phyloP scores from a whole-genome alignment of 2,797 vertebrate genomes.

The Hoplostethus mediterraneus region DNA sequence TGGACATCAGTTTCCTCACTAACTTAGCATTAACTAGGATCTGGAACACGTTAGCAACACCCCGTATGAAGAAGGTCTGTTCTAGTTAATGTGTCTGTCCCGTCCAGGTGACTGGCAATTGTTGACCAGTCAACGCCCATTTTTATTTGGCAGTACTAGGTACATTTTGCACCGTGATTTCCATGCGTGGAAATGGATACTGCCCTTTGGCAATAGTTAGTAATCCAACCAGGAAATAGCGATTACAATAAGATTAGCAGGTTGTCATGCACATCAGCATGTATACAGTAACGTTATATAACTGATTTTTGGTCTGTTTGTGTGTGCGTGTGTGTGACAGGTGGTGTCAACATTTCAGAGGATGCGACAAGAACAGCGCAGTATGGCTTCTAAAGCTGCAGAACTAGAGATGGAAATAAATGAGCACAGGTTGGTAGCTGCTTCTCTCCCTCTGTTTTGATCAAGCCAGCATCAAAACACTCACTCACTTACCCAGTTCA shows the following conservation, averaged over 20 bases:
- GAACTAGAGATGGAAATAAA: constrained; percentile 95
- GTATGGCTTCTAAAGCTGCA: constrained; percentile 91
- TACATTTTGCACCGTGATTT: not conserved
- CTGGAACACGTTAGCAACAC: rapidly evolving
- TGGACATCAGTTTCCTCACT: rapidly evolving
- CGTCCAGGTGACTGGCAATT: not conserved
- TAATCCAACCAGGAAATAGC: too few species aligned
- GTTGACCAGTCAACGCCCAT: not conserved
- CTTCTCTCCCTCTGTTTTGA: not conserved
- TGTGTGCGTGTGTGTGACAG: constrained; percentile 67
- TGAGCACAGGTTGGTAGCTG: constrained; percentile 88
- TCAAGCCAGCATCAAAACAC: too few species aligned
- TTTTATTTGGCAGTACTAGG: not conserved
- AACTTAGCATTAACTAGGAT: rapidly evolving
- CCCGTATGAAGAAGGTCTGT: rapidly evolving
- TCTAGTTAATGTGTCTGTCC: rapidly evolving
- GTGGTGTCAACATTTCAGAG: constrained; percentile 94
- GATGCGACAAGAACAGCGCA: constrained; percentile 93
- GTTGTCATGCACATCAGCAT: not conserved
- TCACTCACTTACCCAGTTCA: too few species aligned
- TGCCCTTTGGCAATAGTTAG: too few species aligned
- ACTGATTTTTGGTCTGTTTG: too few species aligned
- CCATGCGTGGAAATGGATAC: too few species aligned
- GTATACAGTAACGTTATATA: not conserved
- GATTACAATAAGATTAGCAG: not conserved